Base-by-base conservation (phyloP, 2,113 vertebrate genomes). In the Cebidichthys violaceus region DNA sequence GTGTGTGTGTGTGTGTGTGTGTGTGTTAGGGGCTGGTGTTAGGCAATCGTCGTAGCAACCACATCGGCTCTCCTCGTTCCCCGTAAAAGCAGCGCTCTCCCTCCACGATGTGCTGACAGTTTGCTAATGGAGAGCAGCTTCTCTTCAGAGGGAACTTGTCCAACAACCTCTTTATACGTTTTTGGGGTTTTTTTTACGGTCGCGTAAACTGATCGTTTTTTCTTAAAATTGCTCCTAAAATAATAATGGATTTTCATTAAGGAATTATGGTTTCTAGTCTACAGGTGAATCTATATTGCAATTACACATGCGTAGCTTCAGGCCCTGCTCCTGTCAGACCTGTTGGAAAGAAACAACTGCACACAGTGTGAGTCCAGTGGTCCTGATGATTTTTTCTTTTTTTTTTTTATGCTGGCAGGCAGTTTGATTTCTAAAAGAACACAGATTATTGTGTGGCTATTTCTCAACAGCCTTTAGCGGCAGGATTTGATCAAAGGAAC, bases 111-210 rank as follows among this genome's bases (percentile, higher is more conserved):
- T 9, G 60, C 79, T 65, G 55, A 54, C 68, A 83, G 61, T 27
- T 35, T 52, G 72, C 59, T 77, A 70, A 77, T 65, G 57, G 79
- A 80, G 33, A 55, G 31, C 41, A 75, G 66, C 31, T 81, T 80
- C 79, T 76, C 68, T 62, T 41, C n/a, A 64, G 70, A 70, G 72
- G 62, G 70, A 77, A 73, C 76, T 60, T 60, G 68, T 61, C 75
- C 5, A n/a, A 52, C 60, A 41, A 11, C 29, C 6, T 22, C 8
- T 57, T 41, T 27, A n/a, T 2, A 6, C 7, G 1, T 39, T 39
- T n/a, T n/a, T n/a, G n/a, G n/a, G n/a, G n/a, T n/a, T n/a, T n/a
- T n/a, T 31, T 70, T 45, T 1, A 29, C 35, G 5, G 22, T n/a
- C 35, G 39, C 20, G 31, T 43, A 35, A 35, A 77, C 24, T 57